Percentiles rank a stretch among this genome's conserved stretches.
These are phyloP conservation scores for Zhengitettix transpicula DNA, from an alignment of 2,888 invertebrate genomes.

Conservation along the genomic window DNA sequence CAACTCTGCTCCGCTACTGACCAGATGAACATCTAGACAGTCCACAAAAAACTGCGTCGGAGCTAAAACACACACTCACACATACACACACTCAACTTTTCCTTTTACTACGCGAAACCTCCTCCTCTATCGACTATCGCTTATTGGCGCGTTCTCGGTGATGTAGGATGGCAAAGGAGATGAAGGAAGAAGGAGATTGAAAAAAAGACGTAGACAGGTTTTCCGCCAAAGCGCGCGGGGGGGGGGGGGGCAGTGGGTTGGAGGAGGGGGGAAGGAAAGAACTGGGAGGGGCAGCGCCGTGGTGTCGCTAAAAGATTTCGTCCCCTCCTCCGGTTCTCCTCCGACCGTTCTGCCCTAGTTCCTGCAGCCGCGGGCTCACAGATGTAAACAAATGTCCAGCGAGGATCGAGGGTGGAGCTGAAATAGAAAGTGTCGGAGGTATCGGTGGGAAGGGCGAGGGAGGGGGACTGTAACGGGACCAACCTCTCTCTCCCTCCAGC, in stretches of 20 bases:
- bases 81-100: too few species aligned
- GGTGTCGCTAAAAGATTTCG: neutral
- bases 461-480: neutral
- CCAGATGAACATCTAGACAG: neutral
- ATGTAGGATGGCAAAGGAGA: neutral
- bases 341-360: neutral
- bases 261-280: neutral
- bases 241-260: neutral
- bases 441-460: neutral
- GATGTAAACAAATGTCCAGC: neutral
- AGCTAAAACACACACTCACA: neutral
- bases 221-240: neutral
- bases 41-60: neutral
- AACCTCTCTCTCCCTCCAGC: too few species aligned
- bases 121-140: neutral
- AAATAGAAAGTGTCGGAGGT: neutral
- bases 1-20: neutral
- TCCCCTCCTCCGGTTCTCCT: neutral
- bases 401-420: neutral
- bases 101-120: too few species aligned
- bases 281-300: too few species aligned
- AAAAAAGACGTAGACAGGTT: neutral
- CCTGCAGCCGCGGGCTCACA: neutral
- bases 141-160: neutral
- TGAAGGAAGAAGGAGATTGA: neutral